Conservation (phyloP, 2,113 vertebrate genomes). For the Tragelaphus strepsiceros region DNA sequence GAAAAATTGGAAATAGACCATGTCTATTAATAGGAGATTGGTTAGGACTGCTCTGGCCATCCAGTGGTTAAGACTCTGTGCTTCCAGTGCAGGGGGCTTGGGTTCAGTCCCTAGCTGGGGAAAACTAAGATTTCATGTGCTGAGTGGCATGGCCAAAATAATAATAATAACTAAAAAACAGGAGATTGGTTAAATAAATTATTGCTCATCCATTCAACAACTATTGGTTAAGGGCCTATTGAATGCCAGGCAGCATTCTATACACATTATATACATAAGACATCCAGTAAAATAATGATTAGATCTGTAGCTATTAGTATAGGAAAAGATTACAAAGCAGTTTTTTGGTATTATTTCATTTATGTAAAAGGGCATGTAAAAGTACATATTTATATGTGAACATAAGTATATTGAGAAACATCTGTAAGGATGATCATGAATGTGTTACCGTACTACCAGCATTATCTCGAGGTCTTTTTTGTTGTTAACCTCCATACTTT, state of each 20-base stretch:
- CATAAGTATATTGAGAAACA: background rate
- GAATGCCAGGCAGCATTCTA: background rate
- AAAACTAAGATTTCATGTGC: background rate
- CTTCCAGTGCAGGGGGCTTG: background rate
- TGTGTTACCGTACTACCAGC: background rate
- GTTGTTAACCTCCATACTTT: background rate
- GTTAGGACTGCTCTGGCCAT: background rate
- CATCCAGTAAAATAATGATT: slow-evolving; percentile 12
- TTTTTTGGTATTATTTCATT: background rate
- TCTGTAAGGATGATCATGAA: background rate
- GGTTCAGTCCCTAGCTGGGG: background rate
- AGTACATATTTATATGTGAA: background rate
- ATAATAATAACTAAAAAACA: background rate
- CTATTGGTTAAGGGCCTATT: background rate
- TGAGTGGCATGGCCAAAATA: background rate
- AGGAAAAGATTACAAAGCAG: background rate
- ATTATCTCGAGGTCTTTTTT: background rate
- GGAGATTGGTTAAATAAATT: background rate
- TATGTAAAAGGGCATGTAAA: background rate
- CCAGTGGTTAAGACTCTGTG: background rate
- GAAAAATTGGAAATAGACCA: slow-evolving; percentile 6
- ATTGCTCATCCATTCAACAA: background rate
- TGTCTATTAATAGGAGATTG: background rate
- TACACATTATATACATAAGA: background rate
- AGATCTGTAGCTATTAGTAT: background rate